Base-by-base conservation (phyloP, 2,113 vertebrate species). In the Gavia stellata region DNA sequence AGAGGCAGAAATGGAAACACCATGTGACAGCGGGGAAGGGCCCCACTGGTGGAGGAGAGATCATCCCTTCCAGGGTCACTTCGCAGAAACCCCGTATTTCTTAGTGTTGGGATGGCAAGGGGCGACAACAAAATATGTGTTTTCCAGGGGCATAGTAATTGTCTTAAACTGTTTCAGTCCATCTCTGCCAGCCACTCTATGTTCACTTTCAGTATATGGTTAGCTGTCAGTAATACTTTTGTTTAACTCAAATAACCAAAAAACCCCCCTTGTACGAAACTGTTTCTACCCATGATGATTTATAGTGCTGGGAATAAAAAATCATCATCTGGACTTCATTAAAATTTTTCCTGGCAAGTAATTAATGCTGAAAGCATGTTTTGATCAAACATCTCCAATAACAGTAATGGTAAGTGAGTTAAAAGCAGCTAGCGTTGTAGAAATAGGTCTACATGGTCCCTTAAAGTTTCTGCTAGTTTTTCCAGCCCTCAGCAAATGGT, bases 401-500 rank as follows among this genome's bases (percentile, higher is more conserved):
- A 42, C 40, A 44, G 53, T 85, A 86, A 58, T 20, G n/a, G 53
- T 82, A 40, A 94, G 66, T 55, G 79, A 94, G 75, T 91, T 80
- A 78, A 94, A 97, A 67, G 56, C 79, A 17, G 68, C 63, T 85
- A 77, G 28, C 12, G 28, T n/a, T 86, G 82, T 33, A 90, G 72
- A 75, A 82, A 28, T 40, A 70, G 75, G 72, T 95, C 72, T 91
- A 66, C 52, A 53, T 15, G 56, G 82, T 71, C 87, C 94, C 84
- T 96, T 94, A 36, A 90, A 90, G 79, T 86, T 80, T 78, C 14
- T 95, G 36, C 95, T 83, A 90, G 96, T 97, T 95, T 97, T 98
- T 95, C 98, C 98, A 97, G 44, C 90, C 97, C 97, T 95, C 97
- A 98, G 98, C 98, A 98, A 98, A 98, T 5, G 98, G 98, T 98